Evolutionary conservation across 2,888 invertebrate species (phyloP).

Genomic region (Brachyptera risi): DNA sequence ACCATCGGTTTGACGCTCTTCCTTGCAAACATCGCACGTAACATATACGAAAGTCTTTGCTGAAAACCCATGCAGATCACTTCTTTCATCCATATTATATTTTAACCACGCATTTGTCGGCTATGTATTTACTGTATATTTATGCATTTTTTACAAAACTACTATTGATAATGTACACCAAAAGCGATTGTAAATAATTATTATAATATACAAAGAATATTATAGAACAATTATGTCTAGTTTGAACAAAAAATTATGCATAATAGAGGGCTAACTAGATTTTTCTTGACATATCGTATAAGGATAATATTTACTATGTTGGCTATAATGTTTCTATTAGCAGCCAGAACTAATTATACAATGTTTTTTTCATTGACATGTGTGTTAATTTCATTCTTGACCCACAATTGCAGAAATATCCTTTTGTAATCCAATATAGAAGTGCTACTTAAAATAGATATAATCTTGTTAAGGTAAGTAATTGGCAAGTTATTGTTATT

Average conservation of each 20-base stretch:
- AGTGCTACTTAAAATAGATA: too few species aligned
- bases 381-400: neutral
- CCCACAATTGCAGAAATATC: too few species aligned
- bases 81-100: neutral
- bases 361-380: conserved; percentile 15
- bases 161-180: conserved; percentile 7
- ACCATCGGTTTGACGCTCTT: neutral
- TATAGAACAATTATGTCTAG: conserved; percentile 23
- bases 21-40: conserved; percentile 2
- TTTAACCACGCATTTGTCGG: neutral
- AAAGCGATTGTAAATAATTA: conserved; percentile 7
- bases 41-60: neutral
- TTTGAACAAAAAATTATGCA: conserved; percentile 13
- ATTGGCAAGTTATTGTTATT: too few species aligned
- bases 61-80: neutral
- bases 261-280: conserved; percentile 25
- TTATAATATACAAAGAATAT: conserved; percentile 21
- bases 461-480: too few species aligned
- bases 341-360: conserved; percentile 17
- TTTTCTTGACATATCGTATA: conserved; percentile 31
- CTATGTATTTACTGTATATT: neutral
- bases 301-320: conserved; percentile 20
- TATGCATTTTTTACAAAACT: conserved; percentile 3
- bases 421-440: too few species aligned
- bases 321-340: conserved; percentile 10